These are phyloP conservation scores for Crypturellus tataupa DNA, from an alignment of 2,797 vertebrate species.

Conservation along the genomic window DNA sequence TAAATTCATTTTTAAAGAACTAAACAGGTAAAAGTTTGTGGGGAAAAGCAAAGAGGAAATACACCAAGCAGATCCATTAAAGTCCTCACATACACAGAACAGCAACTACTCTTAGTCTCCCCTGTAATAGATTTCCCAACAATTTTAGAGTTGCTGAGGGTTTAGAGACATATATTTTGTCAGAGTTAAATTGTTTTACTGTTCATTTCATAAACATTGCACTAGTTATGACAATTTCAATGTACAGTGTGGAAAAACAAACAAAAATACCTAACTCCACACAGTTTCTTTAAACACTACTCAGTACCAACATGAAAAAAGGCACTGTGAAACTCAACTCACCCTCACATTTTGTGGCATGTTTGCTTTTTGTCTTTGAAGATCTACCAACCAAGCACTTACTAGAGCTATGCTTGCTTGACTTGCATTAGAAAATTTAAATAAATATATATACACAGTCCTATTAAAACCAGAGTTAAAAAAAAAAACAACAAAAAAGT, in stretches of 20 bases:
- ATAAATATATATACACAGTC: neutral
- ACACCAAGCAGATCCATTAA: neutral
- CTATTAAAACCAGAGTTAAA: neutral
- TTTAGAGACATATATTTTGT: neutral
- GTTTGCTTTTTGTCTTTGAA: neutral
- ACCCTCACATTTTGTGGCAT: neutral
- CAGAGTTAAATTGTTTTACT: neutral
- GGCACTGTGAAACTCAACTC: neutral
- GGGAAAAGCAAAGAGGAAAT: neutral
- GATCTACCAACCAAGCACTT: neutral
- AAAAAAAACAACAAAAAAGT: neutral
- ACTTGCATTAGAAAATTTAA: rapidly evolving
- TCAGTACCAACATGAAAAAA: neutral
- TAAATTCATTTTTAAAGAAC: neutral
- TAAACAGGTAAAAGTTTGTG: neutral
- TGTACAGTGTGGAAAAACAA: neutral
- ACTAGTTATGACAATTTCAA: neutral
- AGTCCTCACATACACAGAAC: rapidly evolving
- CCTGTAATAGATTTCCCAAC: neutral
- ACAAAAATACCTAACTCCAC: neutral
- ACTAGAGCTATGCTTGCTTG: neutral
- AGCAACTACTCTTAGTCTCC: neutral
- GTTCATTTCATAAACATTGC: neutral
- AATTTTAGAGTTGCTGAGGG: neutral
- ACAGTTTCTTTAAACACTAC: neutral